Base-by-base conservation (phyloP, 2,888 invertebrate genomes). In the Cryptops parisi region DNA sequence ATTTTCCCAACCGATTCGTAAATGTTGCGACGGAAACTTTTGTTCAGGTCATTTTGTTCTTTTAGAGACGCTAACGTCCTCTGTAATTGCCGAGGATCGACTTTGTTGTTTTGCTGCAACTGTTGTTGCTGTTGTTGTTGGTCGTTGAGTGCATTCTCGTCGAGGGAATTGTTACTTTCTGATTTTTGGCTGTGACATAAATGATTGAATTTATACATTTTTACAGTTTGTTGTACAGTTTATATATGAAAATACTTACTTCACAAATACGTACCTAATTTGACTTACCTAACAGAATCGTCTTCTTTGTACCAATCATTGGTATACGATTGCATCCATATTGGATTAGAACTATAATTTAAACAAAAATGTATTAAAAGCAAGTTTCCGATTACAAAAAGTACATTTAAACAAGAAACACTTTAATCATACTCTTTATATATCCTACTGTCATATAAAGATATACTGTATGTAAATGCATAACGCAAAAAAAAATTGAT, bases 291-390 rank as follows among this genome's bases (percentile, higher is more conserved):
- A 59, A 81, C 72, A 59, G 83, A 84, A 62, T 88, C 88, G 59
- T 86, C 82, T 61, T 77, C 80, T 65, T 86, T 86, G 71, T 85
- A 88, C 89, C 89, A 90, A 50, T 89, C 89, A 69, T 90, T 90
- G 68, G 90, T 89, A 66, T 89, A 90, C 1, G 89, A 87, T 66
- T 87, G 86, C 65, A 90, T 78, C 91, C 91, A 91, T 63, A 91
- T 90, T 0, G 91, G 91, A 72, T 91, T 91, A 6, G 89, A 88
- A 15, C 60, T 60, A 22, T 19, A 49, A 55, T 46, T 19, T 12
- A n/a, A n/a, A n/a, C 44, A 15, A 41, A 53, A 41, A 21, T 22
- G 44, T n/a, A n/a, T n/a, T n/a, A n/a, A n/a, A n/a, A n/a, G n/a
- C n/a, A n/a, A n/a, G n/a, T n/a, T n/a, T n/a, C n/a, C n/a, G n/a